A percentile compares a stretch with the other conserved stretches of the same genome.
These are phyloP conservation scores for Gasteruption jaculator DNA, from an alignment of 2,888 invertebrate species.

Conservation along the genomic window DNA sequence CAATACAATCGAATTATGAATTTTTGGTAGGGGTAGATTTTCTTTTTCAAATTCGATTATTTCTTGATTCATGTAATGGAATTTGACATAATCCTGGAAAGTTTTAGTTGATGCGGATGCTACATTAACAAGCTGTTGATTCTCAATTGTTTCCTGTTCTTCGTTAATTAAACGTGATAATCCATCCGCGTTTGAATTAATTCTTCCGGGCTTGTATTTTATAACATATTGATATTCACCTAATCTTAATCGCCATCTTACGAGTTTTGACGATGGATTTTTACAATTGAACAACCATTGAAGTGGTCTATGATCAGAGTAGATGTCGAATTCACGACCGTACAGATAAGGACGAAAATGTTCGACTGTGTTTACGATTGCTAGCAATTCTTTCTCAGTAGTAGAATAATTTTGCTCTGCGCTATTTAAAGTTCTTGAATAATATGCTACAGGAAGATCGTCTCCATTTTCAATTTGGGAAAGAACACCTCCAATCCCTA, in stretches of 20 bases:
- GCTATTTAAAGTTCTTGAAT: constrained; percentile 29
- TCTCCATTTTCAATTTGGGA: constrained; percentile 28
- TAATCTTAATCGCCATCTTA: constrained; percentile 34
- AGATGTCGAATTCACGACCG: constrained; percentile 33
- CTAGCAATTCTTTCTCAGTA: constrained; percentile 35
- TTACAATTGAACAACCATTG: constrained; percentile 36
- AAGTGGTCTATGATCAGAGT: constrained; percentile 33
- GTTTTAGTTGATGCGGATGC: background rate
- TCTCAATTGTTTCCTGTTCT: constrained; percentile 33
- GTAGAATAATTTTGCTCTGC: constrained; percentile 31
- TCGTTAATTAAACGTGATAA: constrained; percentile 32
- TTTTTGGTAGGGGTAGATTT: constrained; percentile 10
- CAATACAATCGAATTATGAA: constrained; percentile 15
- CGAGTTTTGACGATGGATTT: constrained; percentile 31
- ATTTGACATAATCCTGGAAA: constrained; percentile 18
- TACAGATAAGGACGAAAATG: constrained; percentile 37
- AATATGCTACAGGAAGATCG: constrained; percentile 31
- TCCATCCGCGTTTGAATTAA: constrained; percentile 35
- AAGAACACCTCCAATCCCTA: constrained; percentile 33
- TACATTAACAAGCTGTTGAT: constrained; percentile 25
- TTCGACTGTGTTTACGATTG: constrained; percentile 30
- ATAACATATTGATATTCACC: constrained; percentile 38
- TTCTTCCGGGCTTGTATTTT: constrained; percentile 32
- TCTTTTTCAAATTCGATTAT: constrained; percentile 12
- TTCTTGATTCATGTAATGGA: constrained; percentile 11